Base-by-base conservation (phyloP, 2,888 invertebrate species). In the Stomorhina lunata region DNA sequence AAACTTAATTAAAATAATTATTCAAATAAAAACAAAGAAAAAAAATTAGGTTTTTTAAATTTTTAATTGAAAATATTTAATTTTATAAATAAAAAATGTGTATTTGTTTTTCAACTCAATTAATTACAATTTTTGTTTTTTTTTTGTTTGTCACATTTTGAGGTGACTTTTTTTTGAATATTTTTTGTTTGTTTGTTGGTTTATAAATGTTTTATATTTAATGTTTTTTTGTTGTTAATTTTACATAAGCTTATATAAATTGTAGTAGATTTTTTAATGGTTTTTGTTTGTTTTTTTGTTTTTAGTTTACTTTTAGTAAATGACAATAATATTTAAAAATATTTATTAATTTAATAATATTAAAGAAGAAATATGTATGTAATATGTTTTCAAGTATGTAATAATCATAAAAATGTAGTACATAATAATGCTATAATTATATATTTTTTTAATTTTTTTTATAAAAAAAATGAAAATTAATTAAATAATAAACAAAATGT, bases 301-400 rank as follows among this genome's bases (percentile, higher is more conserved):
- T n/a, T n/a, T n/a, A n/a, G n/a, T 85, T 85, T 86, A 86, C 85
- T 86, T 86, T 84, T 85, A 85, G 85, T 85, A 86, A 86, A 86
- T 85, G 84, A 84, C 84, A 85, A 78, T 80, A 78, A 80, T n/a
- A n/a, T n/a, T 83, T 84, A 77, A 81, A 73, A 66, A 65, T 80
- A 75, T 57, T 63, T 83, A 63, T 69, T 81, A 69, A 50, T 71
- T 78, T 80, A 79, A 72, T 73, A 45, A 48, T 61, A 53, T 53
- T 78, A 68, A 79, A 79, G 81, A 73, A 84, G 79, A 80, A 66
- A 79, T 79, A 81, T 82, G 66, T 73, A 61, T 66, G 59, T 72
- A 59, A 79, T 79, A 81, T 82, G 66, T 73, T 53, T 66, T 48
- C 61, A 59, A 59, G 59, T 59, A 63, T 48, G 48, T 10, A 17